Base-by-base conservation (phyloP, 2,797 vertebrate species). In the Anableps anableps region DNA sequence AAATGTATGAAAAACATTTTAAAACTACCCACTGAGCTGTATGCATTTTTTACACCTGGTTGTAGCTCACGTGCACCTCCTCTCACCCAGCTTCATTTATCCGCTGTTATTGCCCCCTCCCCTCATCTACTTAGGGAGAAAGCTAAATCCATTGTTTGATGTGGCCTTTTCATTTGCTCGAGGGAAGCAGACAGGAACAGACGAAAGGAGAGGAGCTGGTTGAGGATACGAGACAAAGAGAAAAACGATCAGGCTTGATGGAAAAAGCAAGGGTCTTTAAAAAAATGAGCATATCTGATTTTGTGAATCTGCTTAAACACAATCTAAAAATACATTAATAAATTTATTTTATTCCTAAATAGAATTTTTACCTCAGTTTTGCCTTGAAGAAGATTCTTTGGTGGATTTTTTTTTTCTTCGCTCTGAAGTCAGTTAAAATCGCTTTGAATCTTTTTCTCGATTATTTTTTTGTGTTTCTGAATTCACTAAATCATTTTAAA, bases 71-170 rank as follows among this genome's bases (percentile, higher is more conserved):
- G 8, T 21, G 19, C 3, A 9, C 51, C 6, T 23, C 2, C 64
- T 66, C 51, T 9, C 21, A 17, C 23, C 23, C 38, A 6, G 23
- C 66, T 45, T 45, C 5, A 10, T 70, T 45, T 70, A 16, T 1
- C 66, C 0, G 14, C 23, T 45, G 26, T 43, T n/a, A 21, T 58
- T 76, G 79, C 82, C 78, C 58, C 74, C 53, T 83, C 78, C 74
- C 79, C 71, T 81, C 81, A 48, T 87, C 80, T 83, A 64, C 84
- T 85, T 79, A 74, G 64, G 50, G 75, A 80, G 78, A 80, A 48
- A 83, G 48, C 82, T 84, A 58, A 89, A 86, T 51, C 90, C 84
- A 88, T 86, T 92, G 90, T 93, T 88, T 92, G 88, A 92, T 88
- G 83, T 90, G 92, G 87, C 87, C 91, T 91, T 92, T 91, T 90